phyloP scores from a whole-genome alignment of 1,140 invertebrate genomes.

The Aphelinus certus region DNA sequence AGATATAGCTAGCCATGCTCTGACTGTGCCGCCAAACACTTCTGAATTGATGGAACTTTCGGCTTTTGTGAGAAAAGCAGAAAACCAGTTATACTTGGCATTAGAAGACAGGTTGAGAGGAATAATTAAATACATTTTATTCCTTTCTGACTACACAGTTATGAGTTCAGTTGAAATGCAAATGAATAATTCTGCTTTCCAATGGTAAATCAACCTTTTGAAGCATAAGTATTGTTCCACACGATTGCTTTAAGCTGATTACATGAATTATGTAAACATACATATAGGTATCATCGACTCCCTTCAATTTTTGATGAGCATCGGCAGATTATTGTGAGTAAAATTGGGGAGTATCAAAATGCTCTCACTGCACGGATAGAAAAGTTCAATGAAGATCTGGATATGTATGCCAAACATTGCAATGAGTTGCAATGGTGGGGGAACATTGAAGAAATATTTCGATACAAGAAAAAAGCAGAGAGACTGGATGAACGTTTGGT shows the following conservation, averaged over 20 bases:
- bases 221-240: slow-evolving; percentile 14
- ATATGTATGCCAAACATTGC: slow-evolving; percentile 81
- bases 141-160: slow-evolving; percentile 81
- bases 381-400: slow-evolving; percentile 83
- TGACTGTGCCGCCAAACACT: slow-evolving; percentile 84
- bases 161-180: slow-evolving; percentile 86
- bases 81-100: slow-evolving; percentile 75
- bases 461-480: slow-evolving; percentile 85
- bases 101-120: slow-evolving; percentile 80
- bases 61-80: slow-evolving; percentile 78
- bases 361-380: slow-evolving; percentile 75
- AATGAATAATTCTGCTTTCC: slow-evolving; percentile 85
- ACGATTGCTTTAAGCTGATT: too few species aligned
- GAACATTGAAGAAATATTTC: slow-evolving; percentile 84
- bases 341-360: slow-evolving; percentile 88
- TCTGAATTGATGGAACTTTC: slow-evolving; percentile 85
- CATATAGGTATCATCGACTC: slow-evolving; percentile 74
- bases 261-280: neutral
- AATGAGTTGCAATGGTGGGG: slow-evolving; percentile 90
- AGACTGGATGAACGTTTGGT: slow-evolving; percentile 74
- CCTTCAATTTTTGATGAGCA: slow-evolving; percentile 84
- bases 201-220: slow-evolving; percentile 69
- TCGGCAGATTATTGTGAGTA: slow-evolving; percentile 80
- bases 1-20: slow-evolving; percentile 78
- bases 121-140: slow-evolving; percentile 75